Evolutionary conservation across 2,888 invertebrate species (phyloP).

Genomic region (Ellobium chinense): DNA sequence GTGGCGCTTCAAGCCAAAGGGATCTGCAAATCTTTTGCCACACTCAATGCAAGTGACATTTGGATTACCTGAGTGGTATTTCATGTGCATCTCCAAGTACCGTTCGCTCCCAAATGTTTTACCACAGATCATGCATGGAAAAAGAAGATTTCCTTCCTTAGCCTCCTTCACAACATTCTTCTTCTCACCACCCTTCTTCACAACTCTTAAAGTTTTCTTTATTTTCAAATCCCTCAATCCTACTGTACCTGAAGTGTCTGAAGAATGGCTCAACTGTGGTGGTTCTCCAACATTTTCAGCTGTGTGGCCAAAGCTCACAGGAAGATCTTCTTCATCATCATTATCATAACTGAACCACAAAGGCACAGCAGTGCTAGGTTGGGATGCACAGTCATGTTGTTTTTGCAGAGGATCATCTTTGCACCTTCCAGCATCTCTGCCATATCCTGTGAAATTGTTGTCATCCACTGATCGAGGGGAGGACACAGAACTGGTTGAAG

Average conservation of each 20-base stretch:
- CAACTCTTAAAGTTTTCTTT: too few relatives aligned
- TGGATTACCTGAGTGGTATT: constrained; percentile 24
- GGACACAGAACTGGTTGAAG: constrained; percentile 3
- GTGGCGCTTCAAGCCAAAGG: constrained; percentile 44
- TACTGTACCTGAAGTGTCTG: not conserved
- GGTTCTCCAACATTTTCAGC: not conserved
- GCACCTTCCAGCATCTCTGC: not conserved
- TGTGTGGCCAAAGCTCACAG: constrained; percentile 3
- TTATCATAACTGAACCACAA: constrained; percentile 1
- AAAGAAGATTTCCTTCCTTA: not conserved
- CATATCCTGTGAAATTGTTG: not conserved
- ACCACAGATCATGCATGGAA: constrained; percentile 22
- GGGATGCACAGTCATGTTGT: not conserved
- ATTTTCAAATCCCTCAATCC: too few relatives aligned
- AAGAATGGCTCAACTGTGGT: too few relatives aligned
- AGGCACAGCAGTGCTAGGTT: not conserved
- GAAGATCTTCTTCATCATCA: constrained; percentile 23
- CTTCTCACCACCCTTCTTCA: not conserved
- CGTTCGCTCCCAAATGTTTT: constrained; percentile 21
- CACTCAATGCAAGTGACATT: constrained; percentile 39
- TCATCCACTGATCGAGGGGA: constrained; percentile 7
- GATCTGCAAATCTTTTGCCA: constrained; percentile 45
- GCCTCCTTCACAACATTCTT: not conserved
- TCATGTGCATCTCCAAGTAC: constrained; percentile 39
- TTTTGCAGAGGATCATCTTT: not conserved